Evolutionary conservation across 2,113 vertebrate genomes (phyloP).

Genomic region (Melanostigma gelatinosum): DNA sequence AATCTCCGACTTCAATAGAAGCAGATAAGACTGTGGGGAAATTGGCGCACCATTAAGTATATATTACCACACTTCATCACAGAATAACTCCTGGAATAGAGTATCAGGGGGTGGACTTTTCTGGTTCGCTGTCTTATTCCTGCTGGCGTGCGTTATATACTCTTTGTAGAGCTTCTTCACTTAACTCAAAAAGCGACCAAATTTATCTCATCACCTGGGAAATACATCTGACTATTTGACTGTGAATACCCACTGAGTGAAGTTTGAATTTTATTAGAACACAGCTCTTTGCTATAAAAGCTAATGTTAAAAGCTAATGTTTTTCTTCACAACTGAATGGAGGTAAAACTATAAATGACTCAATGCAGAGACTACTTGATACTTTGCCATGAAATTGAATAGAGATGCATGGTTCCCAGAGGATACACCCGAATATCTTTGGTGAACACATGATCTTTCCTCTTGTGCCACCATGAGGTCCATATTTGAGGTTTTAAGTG

Average conservation of each 20-base stretch:
- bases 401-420: not conserved
- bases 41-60: constrained; percentile 11
- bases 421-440: not conserved
- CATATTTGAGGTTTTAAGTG: not conserved
- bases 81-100: constrained; percentile 17
- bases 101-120: not conserved
- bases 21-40: constrained; percentile 15
- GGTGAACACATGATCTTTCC: not conserved
- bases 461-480: not conserved
- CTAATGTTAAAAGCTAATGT: constrained; percentile 28
- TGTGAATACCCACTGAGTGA: constrained; percentile 3
- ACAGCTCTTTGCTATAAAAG: constrained; percentile 24
- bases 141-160: constrained; percentile 9
- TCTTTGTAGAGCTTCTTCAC: constrained; percentile 10
- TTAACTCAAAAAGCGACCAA: constrained; percentile 10
- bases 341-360: not conserved
- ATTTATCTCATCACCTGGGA: constrained; percentile 25
- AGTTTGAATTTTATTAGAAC: constrained; percentile 26
- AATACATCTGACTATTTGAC: not conserved
- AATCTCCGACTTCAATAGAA: constrained; percentile 13
- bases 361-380: not conserved
- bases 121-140: constrained; percentile 2
- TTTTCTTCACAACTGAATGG: not conserved
- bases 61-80: constrained; percentile 47
- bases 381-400: not conserved